phyloP scores from a whole-genome alignment of 2,113 vertebrate genomes.

The Taurulus bubalis region DNA sequence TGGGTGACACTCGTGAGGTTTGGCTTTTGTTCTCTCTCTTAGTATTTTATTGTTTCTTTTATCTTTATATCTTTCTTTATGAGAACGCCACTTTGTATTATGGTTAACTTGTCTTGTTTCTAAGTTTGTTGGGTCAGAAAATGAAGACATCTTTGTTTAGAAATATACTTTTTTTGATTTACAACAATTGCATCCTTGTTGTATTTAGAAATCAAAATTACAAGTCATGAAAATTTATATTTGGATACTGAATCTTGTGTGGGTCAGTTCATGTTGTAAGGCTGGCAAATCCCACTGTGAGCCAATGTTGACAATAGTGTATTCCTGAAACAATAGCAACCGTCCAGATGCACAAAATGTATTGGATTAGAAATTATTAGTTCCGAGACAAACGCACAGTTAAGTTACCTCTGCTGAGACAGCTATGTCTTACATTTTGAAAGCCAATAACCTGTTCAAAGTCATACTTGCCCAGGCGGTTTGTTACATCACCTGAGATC shows the following conservation, averaged over 20 bases:
- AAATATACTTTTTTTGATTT: neutral
- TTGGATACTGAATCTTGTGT: neutral
- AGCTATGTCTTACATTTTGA: constrained; percentile 9
- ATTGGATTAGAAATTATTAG: constrained; percentile 2
- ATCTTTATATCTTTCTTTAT: neutral
- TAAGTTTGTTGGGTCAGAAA: neutral
- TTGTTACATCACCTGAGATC: constrained; percentile 41
- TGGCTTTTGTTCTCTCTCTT: neutral
- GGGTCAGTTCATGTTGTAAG: neutral
- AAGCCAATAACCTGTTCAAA: constrained; percentile 26
- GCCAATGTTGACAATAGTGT: neutral
- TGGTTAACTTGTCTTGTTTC: constrained; percentile 1
- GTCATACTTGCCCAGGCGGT: constrained; percentile 1
- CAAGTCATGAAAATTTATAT: neutral
- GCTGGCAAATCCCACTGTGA: neutral
- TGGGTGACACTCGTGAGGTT: neutral
- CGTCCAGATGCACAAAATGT: neutral
- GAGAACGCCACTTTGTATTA: neutral
- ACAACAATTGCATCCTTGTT: neutral
- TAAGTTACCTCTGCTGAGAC: neutral
- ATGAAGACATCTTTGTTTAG: neutral
- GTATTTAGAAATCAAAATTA: neutral
- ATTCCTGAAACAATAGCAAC: constrained; percentile 15
- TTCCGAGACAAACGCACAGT: neutral
- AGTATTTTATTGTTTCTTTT: neutral